phyloP scores from a whole-genome alignment of 2,797 vertebrate species.

The Gambelia wislizenii region DNA sequence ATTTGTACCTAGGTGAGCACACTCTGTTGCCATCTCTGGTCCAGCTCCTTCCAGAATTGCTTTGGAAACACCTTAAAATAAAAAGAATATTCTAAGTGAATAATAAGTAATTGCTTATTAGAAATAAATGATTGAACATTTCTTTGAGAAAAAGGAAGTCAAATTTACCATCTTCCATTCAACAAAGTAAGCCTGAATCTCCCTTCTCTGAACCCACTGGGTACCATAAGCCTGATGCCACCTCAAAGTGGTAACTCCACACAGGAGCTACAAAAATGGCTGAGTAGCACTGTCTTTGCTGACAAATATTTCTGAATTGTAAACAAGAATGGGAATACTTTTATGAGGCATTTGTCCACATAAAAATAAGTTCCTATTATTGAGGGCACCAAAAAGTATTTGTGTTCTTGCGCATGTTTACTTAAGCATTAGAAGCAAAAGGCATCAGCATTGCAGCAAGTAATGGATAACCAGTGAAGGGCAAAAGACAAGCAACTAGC shows the following conservation, averaged over 20 bases:
- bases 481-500: too few species aligned
- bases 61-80: constrained; percentile 87
- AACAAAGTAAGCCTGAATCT: background rate
- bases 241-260: background rate
- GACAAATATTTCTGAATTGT: background rate
- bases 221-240: background rate
- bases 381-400: too few species aligned
- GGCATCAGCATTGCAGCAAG: too few species aligned
- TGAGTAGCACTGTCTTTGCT: background rate
- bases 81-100: constrained; percentile 21
- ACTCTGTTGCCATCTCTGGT: constrained; percentile 79
- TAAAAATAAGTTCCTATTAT: too few species aligned
- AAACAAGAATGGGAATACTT: background rate
- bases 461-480: too few species aligned
- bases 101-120: too few species aligned
- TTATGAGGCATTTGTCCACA: too few species aligned
- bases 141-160: background rate
- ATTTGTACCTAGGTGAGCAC: constrained; percentile 78
- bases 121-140: background rate
- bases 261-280: background rate
- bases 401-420: too few species aligned
- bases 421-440: too few species aligned
- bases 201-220: background rate
- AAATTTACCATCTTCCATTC: background rate
- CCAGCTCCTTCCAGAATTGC: constrained; percentile 89